phyloP scores from a whole-genome alignment of 2,797 vertebrate genomes.

The Micromesistius poutassou region DNA sequence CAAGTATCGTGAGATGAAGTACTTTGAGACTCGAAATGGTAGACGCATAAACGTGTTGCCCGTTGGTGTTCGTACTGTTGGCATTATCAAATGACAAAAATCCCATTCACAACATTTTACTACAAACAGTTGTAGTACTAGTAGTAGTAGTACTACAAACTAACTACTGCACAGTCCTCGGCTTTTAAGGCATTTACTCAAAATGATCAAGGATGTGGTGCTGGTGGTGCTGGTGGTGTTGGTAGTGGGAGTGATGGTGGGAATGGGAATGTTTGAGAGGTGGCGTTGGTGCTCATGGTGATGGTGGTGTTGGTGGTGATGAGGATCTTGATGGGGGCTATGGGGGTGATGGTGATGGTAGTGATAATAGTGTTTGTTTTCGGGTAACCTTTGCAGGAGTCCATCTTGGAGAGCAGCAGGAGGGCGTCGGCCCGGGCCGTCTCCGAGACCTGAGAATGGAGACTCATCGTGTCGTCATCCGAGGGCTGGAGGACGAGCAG shows the following conservation, averaged over 20 bases:
- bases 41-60: too few species aligned
- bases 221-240: too few species aligned
- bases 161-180: too few species aligned
- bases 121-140: too few species aligned
- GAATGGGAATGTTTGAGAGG: not conserved
- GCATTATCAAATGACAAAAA: not conserved
- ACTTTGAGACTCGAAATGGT: too few species aligned
- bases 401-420: slow-evolving; percentile 80
- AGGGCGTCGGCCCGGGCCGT: slow-evolving; percentile 87
- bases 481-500: slow-evolving; percentile 81
- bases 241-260: not conserved
- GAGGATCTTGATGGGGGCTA: not conserved
- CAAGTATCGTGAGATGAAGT: too few species aligned
- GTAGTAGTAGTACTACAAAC: too few species aligned
- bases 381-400: slow-evolving; percentile 76
- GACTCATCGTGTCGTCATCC: slow-evolving; percentile 95
- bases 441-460: slow-evolving; percentile 97
- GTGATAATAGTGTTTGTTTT: slow-evolving; percentile 52
- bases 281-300: not conserved
- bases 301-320: not conserved
- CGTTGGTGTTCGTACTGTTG: too few species aligned
- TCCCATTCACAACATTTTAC: not conserved
- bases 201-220: not conserved
- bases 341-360: not conserved
- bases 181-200: not conserved